phyloP scores from a whole-genome alignment of 2,113 vertebrate genomes.

The Etia nguti region DNA sequence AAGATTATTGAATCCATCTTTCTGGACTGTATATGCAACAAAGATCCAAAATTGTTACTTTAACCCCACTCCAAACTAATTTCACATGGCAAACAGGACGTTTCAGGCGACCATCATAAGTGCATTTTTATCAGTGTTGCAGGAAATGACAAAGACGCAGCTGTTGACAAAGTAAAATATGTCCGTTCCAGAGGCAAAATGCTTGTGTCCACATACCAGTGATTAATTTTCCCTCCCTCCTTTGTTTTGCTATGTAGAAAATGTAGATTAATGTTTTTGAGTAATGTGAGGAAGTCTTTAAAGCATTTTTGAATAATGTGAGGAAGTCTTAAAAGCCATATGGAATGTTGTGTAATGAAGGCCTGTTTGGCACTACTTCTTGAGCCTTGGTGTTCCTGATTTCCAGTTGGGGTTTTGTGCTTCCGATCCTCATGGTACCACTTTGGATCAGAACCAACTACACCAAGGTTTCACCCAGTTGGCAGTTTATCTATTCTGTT shows the following conservation, averaged over 20 bases:
- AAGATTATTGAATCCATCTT: neutral
- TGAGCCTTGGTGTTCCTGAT: neutral
- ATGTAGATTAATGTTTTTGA: neutral
- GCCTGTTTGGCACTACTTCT: neutral
- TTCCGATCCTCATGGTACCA: neutral
- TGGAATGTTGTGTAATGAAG: neutral
- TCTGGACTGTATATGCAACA: conserved; percentile 16
- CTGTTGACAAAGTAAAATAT: conserved; percentile 15
- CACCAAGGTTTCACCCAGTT: neutral
- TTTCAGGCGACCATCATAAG: neutral
- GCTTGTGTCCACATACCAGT: neutral
- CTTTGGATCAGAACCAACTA: neutral
- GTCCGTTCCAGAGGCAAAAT: neutral
- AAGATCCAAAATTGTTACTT: conserved; percentile 3
- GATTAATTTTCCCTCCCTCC: neutral
- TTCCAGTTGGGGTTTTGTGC: neutral
- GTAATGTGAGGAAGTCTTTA: conserved; percentile 19
- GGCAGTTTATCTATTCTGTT: neutral
- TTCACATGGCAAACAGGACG: conserved; percentile 8
- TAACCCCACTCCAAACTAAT: neutral
- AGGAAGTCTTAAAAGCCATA: conserved; percentile 11
- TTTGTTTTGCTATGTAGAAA: neutral
- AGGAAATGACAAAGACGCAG: conserved; percentile 33
- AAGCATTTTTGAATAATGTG: neutral
- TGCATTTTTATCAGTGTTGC: conserved; percentile 8